phyloP scores from a whole-genome alignment of 2,888 invertebrate genomes.

The Coremacera marginata region DNA sequence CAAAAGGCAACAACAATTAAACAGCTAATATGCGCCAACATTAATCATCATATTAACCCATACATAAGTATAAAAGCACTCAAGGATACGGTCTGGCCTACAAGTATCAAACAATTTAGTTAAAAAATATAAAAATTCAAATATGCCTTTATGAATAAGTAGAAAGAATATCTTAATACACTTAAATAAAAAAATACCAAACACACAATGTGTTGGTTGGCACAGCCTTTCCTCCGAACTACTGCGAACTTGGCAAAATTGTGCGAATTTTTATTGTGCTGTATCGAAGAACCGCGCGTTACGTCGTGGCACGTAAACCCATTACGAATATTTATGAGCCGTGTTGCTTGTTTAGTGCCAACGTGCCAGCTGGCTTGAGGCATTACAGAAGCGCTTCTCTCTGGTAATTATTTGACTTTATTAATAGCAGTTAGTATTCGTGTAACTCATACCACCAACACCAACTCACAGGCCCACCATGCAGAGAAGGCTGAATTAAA shows the following conservation, averaged over 20 bases:
- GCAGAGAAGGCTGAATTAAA: constrained; percentile 48
- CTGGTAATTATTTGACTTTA: constrained; percentile 1
- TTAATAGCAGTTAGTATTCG: constrained; percentile 6
- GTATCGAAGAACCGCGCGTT: neutral
- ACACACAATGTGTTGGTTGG: too few relatives aligned
- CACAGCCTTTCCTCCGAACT: neutral
- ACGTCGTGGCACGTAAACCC: constrained; percentile 47
- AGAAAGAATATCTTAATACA: neutral
- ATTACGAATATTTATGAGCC: constrained; percentile 52
- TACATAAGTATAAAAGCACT: neutral
- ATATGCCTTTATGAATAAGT: neutral
- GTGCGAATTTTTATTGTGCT: constrained; percentile 24
- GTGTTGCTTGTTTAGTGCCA: constrained; percentile 7
- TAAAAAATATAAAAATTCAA: neutral
- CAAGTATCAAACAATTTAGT: neutral
- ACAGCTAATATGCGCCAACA: constrained; percentile 24
- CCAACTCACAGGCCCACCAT: neutral
- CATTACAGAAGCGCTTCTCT: constrained; percentile 15
- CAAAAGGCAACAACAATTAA: constrained; percentile 22
- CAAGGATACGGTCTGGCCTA: neutral
- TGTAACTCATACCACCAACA: neutral
- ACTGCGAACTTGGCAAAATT: neutral
- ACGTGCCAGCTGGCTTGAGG: constrained; percentile 9
- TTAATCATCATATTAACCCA: constrained; percentile 11
- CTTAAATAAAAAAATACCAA: neutral